Evolutionary conservation across 2,113 vertebrate genomes (phyloP), one percentile per base, ranked within the genome.

Genomic region (Eulemur macaco): DNA sequence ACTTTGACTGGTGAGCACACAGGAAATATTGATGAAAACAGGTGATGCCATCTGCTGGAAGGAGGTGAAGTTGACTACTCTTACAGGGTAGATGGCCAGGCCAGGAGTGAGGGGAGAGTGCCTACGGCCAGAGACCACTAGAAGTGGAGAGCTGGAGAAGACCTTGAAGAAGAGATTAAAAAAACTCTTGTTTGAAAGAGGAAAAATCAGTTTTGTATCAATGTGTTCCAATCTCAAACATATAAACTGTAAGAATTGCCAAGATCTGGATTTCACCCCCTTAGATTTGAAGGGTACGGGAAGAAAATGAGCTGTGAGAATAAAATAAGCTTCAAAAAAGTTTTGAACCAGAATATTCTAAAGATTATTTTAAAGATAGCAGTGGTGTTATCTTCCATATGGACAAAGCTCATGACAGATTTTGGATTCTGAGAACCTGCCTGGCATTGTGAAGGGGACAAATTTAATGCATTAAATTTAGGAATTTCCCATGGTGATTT

Each of bases 1-100:
- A 27, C 47, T 90, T 80, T 98, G 98, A 60, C 95, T 76, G 2
- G 98, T 98, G n/a, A 98, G 96, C n/a, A 63, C 6, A 63, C 98
- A 98, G 80, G 98, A 98, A 74, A 98, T 31, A 27, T 97, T 98
- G 96, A 98, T 88, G 84, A 97, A 98, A 56, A 96, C 74, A 0
- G 96, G 95, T 17, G 96, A 92, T 68, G 95, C 54, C 95, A 54
- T 96, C 89, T 97, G 97, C 96, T 97, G 98, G 37, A 98, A 97
- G 71, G 98, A 97, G 18, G 97, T 97, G 86, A 98, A 92, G 91
- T 98, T 98, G 96, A 96, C 81, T 12, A 90, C 97, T 25, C 68
- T 77, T 7, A 98, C 4, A 0, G 82, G 25, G 88, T 97, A 98
- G 89, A 96, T 47, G 31, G 76, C 97, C 60, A 98, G 90, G 17